Evolutionary conservation across 2,797 vertebrate genomes (phyloP).

Genomic region (Monodelphis domestica): DNA sequence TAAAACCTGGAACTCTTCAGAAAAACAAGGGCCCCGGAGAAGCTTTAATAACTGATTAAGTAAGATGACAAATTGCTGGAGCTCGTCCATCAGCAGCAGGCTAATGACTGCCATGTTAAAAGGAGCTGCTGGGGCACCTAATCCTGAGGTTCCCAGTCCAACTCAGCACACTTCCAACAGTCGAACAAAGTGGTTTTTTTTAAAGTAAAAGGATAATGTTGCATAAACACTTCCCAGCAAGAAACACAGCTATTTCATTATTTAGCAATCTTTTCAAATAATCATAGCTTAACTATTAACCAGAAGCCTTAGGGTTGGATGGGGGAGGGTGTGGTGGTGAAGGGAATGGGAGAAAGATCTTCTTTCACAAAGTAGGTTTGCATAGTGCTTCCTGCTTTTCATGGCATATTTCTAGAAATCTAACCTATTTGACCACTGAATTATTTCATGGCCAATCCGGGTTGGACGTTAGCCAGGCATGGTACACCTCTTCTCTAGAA

Average conservation of each 20-base stretch:
- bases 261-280: slow-evolving; percentile 63
- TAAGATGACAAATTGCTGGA: slow-evolving; percentile 44
- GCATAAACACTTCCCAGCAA: slow-evolving; percentile 56
- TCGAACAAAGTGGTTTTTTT: slow-evolving; percentile 20
- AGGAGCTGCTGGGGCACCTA: background rate
- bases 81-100: background rate
- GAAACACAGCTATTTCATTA: slow-evolving; percentile 15
- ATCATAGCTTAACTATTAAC: slow-evolving; percentile 77
- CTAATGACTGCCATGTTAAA: slow-evolving; percentile 42
- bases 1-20: slow-evolving; percentile 26
- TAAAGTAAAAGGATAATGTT: slow-evolving; percentile 47
- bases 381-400: background rate
- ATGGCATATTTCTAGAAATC: background rate
- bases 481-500: background rate
- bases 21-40: slow-evolving; percentile 20
- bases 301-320: slow-evolving; percentile 27
- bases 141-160: background rate
- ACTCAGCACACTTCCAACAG: background rate
- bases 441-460: background rate
- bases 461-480: background rate
- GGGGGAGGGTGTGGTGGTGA: background rate
- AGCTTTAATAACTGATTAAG: background rate
- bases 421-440: slow-evolving; percentile 37
- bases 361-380: slow-evolving; percentile 46
- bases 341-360: background rate